Evolutionary conservation across 2,797 vertebrate genomes (phyloP), one percentile per base, ranked within the genome.

Genomic region (Xiphophorus birchmanni): DNA sequence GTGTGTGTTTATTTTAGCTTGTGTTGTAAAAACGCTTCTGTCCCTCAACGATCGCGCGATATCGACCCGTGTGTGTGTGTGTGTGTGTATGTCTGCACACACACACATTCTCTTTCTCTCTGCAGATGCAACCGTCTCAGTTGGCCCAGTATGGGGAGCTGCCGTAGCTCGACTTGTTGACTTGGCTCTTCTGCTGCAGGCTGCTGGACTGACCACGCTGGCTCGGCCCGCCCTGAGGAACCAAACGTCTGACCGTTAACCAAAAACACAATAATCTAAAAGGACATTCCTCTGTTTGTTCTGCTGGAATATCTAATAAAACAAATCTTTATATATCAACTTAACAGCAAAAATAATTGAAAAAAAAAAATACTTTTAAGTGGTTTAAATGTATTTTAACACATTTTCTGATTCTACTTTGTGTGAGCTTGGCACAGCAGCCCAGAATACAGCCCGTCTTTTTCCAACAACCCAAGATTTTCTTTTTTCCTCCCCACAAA

Each of bases 121-220:
- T 2, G 3, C 37, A 69, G 29, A 71, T 69, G 54, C 48, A 23
- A 79, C 76, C 78, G 7, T 82, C 90, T 98, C 95, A 99, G 95
- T 98, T 99, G 95, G 97, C 98, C 98, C 98, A 99, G 95, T 99
- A 99, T 4, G 97, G 97, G 88, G 98, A 97, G 95, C 95, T 97
- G 95, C 97, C 95, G 0, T 98, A 99, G 95, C 96, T 89, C 32
- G 97, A 96, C 95, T 99, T 99, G 95, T 97, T 97, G 94, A 97
- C 96, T 97, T 99, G 98, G 95, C 97, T 96, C 96, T 99, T 99
- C 95, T 97, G 97, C 96, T 98, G 98, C 96, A 99, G 96, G 95
- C 96, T 95, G 92, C 94, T 97, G 91, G 97, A 96, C 93, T 98
- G 98, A 88, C 94, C 97, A 63, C 97, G 97, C 91, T 98, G 98